Evolutionary conservation across 64 coral and sea anemone species (phyloP).

Genomic region (Anthopleura sola): DNA sequence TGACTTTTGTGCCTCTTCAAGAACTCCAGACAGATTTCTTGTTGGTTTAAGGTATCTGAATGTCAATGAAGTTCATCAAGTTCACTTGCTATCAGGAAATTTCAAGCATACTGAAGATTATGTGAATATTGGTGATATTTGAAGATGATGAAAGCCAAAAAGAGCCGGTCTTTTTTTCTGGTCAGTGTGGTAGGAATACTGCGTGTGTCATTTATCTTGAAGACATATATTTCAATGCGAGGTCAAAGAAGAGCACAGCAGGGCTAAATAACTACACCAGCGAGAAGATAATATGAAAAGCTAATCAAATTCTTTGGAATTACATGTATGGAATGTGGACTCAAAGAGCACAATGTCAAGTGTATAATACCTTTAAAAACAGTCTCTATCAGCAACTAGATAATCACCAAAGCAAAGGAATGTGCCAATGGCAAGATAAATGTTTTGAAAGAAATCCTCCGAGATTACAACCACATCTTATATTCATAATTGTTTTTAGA

Average conservation of each 20-base stretch:
- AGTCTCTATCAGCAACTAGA: background rate
- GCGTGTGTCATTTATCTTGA: background rate
- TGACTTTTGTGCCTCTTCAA: background rate
- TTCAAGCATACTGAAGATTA: constrained; percentile 28
- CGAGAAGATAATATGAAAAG: background rate
- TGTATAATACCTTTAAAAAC: constrained; percentile 4
- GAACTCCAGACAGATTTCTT: background rate
- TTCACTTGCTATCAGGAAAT: constrained; percentile 29
- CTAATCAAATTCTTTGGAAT: constrained; percentile 22
- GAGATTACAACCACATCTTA: background rate
- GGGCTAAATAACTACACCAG: background rate
- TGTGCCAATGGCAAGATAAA: background rate
- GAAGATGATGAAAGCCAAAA: background rate
- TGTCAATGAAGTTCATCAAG: background rate
- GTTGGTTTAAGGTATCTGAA: background rate
- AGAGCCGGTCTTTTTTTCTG: background rate
- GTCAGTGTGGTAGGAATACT: background rate
- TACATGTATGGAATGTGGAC: background rate
- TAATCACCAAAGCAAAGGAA: background rate
- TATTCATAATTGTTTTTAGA: background rate
- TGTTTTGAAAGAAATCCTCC: background rate
- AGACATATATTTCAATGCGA: background rate
- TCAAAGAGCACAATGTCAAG: background rate
- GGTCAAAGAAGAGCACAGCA: constrained; percentile 1
- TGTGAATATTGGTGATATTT: background rate